Base-by-base conservation (phyloP, 2,888 invertebrate genomes). In the Drosophila bunnanda region DNA sequence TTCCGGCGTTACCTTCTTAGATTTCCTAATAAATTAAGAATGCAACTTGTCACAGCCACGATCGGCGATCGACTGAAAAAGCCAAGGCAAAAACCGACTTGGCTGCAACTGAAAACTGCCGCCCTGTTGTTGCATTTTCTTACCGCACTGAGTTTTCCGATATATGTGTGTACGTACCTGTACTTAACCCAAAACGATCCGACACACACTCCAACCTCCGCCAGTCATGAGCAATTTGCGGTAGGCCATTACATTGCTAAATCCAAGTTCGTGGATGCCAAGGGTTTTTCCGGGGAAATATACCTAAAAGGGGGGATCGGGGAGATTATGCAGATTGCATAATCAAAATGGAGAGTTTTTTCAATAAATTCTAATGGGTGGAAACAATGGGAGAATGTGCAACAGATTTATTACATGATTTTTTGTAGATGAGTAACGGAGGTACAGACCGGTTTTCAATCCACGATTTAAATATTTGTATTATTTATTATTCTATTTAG, bases 1-100 rank as follows among this genome's bases (percentile, higher is more conserved):
- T 4, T 25, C 13, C 12, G 9, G 2, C 25, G 12, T 15, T 32
- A 48, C 59, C 62, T 50, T 43, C 44, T 25, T 34, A 34, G 32
- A 43, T 9, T 56, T 41, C 39, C 55, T 30, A 13, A 10, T 17
- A 50, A 61, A 32, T 17, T 25, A 20, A 32, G 38, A 53, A 55
- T 67, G 60, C 67, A 65, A 82, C 84, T 76, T 50, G 71, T 62
- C 76, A 71, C 55, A 62, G 68, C 54, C 66, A 72, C 78, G 79
- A 70, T 76, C 61, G 50, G 50, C 38, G 75, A 32, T 59, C 64
- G 67, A 84, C 84, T 84, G 66, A 87, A 68, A 84, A 68, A 36
- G 70, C 54, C 25, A 64, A 38, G 54, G 36, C 60, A 56, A 71
- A 13, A 62, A 41, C 48, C 20, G 43, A 65, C 36, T 55, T 59